These are phyloP conservation scores for Eidolon helvum DNA, from an alignment of 2,113 vertebrate species.

Conservation along the genomic window DNA sequence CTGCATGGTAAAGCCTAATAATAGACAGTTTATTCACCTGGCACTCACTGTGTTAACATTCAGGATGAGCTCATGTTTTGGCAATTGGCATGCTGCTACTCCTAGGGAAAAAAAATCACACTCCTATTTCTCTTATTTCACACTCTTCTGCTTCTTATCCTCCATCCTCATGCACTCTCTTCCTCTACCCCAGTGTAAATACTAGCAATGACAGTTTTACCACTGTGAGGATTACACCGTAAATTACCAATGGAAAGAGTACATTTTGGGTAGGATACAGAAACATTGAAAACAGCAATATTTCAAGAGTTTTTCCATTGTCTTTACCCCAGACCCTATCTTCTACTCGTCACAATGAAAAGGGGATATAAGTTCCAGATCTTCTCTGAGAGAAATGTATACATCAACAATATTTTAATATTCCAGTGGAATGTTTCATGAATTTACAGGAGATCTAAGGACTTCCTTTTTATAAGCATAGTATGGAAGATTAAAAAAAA, in stretches of 20 bases:
- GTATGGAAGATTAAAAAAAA: not conserved
- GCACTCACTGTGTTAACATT: constrained; percentile 67
- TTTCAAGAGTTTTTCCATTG: not conserved
- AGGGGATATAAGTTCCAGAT: not conserved
- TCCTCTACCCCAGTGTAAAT: not conserved
- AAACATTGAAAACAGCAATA: not conserved
- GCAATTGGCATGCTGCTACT: constrained; percentile 68
- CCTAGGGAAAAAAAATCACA: not conserved
- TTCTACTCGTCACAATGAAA: not conserved
- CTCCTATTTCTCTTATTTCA: not conserved
- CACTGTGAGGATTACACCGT: not conserved
- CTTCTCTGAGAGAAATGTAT: not conserved
- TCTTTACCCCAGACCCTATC: not conserved
- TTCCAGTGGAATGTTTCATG: not conserved
- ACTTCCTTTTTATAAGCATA: not conserved
- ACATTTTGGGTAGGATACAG: not conserved
- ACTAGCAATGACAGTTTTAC: not conserved
- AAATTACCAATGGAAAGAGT: not conserved
- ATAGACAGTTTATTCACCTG: constrained; percentile 81
- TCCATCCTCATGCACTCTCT: not conserved
- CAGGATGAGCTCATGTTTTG: constrained; percentile 80
- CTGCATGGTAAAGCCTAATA: constrained; percentile 78
- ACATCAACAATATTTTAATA: not conserved
- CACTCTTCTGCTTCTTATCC: not conserved
- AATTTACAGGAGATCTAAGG: not conserved